Base-by-base conservation (phyloP, 2,888 invertebrate genomes). In the Pammene aurita region DNA sequence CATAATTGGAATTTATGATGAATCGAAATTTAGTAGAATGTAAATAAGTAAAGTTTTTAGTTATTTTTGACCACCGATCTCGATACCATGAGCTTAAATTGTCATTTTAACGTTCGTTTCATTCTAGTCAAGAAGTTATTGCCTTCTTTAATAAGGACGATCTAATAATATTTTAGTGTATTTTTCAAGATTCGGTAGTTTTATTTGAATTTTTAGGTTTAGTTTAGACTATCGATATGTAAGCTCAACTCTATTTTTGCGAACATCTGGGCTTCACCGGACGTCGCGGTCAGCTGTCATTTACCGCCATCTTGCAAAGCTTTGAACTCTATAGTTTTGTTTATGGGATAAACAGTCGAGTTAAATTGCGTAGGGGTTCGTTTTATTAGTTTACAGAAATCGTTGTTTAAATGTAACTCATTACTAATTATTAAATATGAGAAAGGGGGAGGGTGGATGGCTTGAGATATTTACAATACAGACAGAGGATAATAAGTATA, bases 231-330 rank as follows among this genome's bases (percentile, higher is more conserved):
- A 62, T 62, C 62, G 62, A 62, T n/a, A 41, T 38, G 50, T 52
- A 35, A 34, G 62, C 62, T 18, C 62, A 62, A 5, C 52, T 54
- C 63, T 54, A 54, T 18, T 26, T 42, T 52, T 42, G 63, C 54
- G 7, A 52, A 68, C 69, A 69, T 69, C 69, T 69, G 69, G 69
- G 34, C 55, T 11, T 9, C 57, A 60, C 69, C 69, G 69, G 69
- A 69, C 65, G 69, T 54, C 18, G 66, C 56, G 74, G 76, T 75
- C 76, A 74, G 74, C 77, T 76, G 77, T 70, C 46, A 63, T 63
- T 48, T 52, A 55, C 55, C 42, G 73, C 75, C 74, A 73, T 66
- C 44, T 71, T 67, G 58, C 54, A 66, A 50, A 70, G 46, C 65
- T 69, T 65, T 48, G 54, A 42, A 63, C 63, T 44, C 44, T 57